phyloP scores from a whole-genome alignment of 2,113 vertebrate species.

The Phalacrocorax carbo region DNA sequence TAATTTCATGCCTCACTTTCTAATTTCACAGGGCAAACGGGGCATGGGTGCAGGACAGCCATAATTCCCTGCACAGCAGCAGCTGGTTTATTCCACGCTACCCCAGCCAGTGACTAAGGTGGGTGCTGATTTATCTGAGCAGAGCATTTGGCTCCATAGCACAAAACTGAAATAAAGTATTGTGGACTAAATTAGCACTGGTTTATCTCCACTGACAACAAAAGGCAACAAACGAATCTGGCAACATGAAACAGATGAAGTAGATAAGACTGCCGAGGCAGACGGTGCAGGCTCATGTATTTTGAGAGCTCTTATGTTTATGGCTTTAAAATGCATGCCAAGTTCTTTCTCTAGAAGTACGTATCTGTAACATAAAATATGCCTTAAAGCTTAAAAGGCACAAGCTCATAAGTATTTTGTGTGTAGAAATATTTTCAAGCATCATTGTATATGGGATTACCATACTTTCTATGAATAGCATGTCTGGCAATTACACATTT shows the following conservation, averaged over 20 bases:
- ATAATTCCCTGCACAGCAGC: not conserved
- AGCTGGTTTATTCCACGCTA: not conserved
- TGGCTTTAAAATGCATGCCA: not conserved
- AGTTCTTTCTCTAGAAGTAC: not conserved
- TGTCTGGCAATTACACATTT: not conserved
- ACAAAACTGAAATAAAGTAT: not conserved
- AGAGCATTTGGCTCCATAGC: not conserved
- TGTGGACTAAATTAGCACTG: not conserved
- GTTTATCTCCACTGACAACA: conserved; percentile 9
- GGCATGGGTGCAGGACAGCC: not conserved
- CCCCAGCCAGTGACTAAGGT: not conserved
- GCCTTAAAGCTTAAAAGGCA: not conserved
- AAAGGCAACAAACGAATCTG: not conserved
- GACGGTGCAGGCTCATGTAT: not conserved
- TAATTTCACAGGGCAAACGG: not conserved
- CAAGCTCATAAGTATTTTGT: not conserved
- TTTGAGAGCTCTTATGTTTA: not conserved
- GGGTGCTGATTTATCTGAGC: not conserved
- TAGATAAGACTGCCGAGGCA: not conserved
- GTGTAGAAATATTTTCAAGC: not conserved
- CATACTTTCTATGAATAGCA: not conserved
- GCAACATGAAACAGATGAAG: not conserved
- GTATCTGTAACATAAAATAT: not conserved
- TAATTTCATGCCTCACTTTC: not conserved
- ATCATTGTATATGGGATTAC: not conserved